Evolutionary conservation across 2,888 invertebrate species (phyloP).

Genomic region (Machimus atricapillus): DNA sequence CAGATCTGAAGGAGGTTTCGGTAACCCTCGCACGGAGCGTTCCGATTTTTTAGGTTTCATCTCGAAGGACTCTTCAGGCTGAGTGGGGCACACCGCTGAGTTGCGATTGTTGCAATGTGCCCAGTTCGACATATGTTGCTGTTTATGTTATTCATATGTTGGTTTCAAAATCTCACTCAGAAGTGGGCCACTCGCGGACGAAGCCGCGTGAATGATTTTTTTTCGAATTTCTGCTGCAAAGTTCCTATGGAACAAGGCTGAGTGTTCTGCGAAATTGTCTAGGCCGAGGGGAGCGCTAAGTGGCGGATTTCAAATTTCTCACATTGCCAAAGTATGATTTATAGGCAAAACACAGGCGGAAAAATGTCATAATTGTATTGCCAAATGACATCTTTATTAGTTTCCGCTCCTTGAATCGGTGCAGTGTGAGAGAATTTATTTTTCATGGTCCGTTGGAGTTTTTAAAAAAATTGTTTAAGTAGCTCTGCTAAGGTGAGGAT

Average conservation of each 20-base stretch:
- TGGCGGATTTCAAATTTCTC: background rate
- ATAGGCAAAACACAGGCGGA: background rate
- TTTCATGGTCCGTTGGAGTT: background rate
- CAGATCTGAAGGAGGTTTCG: conserved; percentile 1
- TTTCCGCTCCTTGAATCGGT: conserved; percentile 8
- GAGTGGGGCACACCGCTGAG: background rate
- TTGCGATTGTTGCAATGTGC: background rate
- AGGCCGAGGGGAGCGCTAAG: background rate
- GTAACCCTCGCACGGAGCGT: background rate
- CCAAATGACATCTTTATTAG: conserved; percentile 32
- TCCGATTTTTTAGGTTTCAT: background rate
- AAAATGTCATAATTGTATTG: conserved; percentile 25
- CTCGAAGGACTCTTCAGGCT: background rate
- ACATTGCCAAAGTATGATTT: conserved; percentile 20
- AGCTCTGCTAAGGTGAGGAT: background rate
- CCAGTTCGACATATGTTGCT: conserved; percentile 32
- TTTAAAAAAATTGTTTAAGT: background rate
- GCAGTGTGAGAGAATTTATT: background rate
- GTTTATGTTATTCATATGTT: conserved; percentile 21
- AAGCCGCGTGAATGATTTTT: background rate
- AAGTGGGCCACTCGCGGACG: conserved; percentile 24
- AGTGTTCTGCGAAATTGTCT: background rate
- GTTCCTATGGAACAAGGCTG: background rate
- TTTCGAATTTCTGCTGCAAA: background rate
- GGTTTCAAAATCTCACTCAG: background rate